phyloP scores from a whole-genome alignment of 1,140 invertebrate genomes.

The Cotesia typhae region DNA sequence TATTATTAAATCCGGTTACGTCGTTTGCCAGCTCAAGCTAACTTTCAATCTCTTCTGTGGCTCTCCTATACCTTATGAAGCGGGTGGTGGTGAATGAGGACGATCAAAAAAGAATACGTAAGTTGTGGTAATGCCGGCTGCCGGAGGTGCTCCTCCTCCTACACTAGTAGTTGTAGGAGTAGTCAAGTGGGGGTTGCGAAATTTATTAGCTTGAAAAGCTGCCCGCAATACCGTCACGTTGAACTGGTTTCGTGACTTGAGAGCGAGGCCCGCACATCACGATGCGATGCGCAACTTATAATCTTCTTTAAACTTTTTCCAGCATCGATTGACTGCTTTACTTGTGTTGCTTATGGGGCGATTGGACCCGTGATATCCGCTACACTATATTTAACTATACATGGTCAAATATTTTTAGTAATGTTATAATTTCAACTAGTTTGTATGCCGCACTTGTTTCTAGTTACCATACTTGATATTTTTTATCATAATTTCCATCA shows the following conservation, averaged over 20 bases:
- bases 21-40: constrained; percentile 52
- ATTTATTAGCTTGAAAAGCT: constrained; percentile 64
- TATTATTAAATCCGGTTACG: constrained; percentile 62
- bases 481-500: no score
- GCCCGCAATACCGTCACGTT: constrained; percentile 48
- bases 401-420: neutral
- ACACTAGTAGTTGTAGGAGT: constrained; percentile 37
- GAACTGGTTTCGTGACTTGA: constrained; percentile 39
- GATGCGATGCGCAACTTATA: constrained; percentile 53
- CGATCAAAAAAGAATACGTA: constrained; percentile 31
- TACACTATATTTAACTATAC: no score
- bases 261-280: constrained; percentile 29
- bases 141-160: no score
- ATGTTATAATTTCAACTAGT: no score
- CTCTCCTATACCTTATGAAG: constrained; percentile 15
- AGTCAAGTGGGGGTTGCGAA: constrained; percentile 44
- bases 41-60: constrained; percentile 53
- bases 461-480: no score
- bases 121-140: constrained; percentile 15
- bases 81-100: constrained; percentile 30
- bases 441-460: no score
- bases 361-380: constrained; percentile 45
- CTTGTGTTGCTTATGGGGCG: constrained; percentile 39
- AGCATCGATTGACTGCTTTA: constrained; percentile 46
- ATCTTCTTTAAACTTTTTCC: constrained; percentile 58